These are phyloP conservation scores for Yoshiicerus persimilis DNA, from an alignment of 1,140 invertebrate species.

Conservation along the genomic window DNA sequence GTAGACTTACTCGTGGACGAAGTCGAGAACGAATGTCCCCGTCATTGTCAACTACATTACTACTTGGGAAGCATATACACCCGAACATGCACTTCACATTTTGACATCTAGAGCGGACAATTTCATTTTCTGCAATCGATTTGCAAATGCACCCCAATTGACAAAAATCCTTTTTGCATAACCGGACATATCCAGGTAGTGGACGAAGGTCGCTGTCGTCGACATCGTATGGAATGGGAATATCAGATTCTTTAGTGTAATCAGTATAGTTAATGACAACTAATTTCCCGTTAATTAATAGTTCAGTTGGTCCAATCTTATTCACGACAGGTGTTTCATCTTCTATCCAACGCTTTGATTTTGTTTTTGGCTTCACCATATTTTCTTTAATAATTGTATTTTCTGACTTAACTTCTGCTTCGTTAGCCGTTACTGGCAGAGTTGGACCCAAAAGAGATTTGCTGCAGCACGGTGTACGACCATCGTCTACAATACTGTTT, in stretches of 20 bases:
- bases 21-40: conserved; percentile 25
- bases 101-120: conserved; percentile 54
- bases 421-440: neutral
- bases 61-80: conserved; percentile 53
- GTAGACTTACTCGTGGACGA: conserved; percentile 24
- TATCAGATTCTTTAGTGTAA: conserved; percentile 1
- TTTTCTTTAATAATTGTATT: neutral
- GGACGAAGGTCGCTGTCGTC: neutral
- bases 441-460: neutral
- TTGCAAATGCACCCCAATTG: conserved; percentile 57
- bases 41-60: neutral
- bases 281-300: neutral
- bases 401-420: neutral
- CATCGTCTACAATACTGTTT: neutral
- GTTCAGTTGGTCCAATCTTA: neutral
- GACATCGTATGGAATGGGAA: neutral
- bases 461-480: neutral
- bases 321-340: conserved; percentile 11
- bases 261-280: neutral
- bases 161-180: conserved; percentile 54
- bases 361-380: neutral
- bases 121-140: conserved; percentile 50
- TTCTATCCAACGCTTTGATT: neutral
- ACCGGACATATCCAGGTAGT: neutral
- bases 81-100: conserved; percentile 56